A percentile compares a stretch with the other conserved stretches of the same genome.
These are phyloP conservation scores for Rhynchotus rufescens DNA, from an alignment of 2,797 vertebrate genomes.

Conservation along the genomic window DNA sequence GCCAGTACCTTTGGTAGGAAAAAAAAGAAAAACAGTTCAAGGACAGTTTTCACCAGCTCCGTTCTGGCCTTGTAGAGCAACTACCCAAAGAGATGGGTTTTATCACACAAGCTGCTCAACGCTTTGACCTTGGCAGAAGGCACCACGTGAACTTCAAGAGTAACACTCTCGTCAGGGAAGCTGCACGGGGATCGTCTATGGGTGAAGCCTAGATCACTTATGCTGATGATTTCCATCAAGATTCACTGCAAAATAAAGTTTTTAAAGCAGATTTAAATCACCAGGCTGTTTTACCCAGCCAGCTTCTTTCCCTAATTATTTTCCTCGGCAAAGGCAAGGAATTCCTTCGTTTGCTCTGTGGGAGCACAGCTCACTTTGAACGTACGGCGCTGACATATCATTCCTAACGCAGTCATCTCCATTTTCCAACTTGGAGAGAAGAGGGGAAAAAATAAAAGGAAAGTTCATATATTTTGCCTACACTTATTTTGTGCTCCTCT, in stretches of 20 bases:
- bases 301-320: constrained; percentile 7
- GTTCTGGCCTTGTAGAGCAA: not conserved
- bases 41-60: not conserved
- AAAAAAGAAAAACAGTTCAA: not conserved
- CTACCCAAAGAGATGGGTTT: not conserved
- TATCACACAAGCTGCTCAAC: not conserved
- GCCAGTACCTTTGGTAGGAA: not conserved
- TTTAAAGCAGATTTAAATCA: not conserved
- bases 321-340: not conserved
- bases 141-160: not conserved
- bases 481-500: not conserved
- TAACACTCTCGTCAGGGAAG: not conserved
- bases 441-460: not conserved
- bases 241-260: not conserved
- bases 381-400: not conserved
- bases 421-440: not conserved
- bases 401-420: not conserved
- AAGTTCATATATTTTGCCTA: not conserved
- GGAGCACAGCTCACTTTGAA: not conserved
- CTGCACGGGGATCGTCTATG: not conserved
- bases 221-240: not conserved
- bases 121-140: not conserved
- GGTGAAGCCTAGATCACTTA: not conserved
- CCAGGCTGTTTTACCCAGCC: not conserved
- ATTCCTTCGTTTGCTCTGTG: not conserved